Base-by-base conservation (phyloP, 2,888 invertebrate genomes). In the Allolobophora icterica region DNA sequence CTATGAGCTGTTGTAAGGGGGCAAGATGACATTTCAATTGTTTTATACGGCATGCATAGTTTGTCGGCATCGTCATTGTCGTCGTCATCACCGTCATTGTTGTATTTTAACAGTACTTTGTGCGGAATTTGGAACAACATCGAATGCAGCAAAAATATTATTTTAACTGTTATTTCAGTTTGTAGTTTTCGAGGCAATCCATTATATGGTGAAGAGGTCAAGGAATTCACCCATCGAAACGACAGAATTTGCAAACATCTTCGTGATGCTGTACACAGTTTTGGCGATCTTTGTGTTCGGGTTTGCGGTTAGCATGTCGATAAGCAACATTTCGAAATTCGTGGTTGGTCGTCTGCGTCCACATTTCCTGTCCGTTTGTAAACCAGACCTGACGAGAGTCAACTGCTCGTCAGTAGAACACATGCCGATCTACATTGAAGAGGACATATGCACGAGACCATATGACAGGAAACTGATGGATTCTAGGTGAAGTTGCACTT, bases 241-340 rank as follows among this genome's bases (percentile, higher is more conserved):
- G n/a, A 8, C 71, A n/a, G 71, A n/a, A 0, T 8, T 71, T 71
- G 91, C 17, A 89, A 92, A 17, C 92, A 94, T 15, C 89, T 93
- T 89, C 21, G 21, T 89, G n/a, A 45, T 3, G 45, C 35, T 89
- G 33, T 40, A 89, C 24, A 89, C 19, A 21, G 52, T 89, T 1
- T 33, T 52, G 33, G 52, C 40, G 33, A 30, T 71, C 58, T 90
- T 58, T 38, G 45, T 45, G 38, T 90, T 90, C 58, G 90, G 90
- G 1, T 24, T 83, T 8, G 17, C n/a, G 1, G 24, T 83, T 21
- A 97, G 97, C 93, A 98, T 98, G 95, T 96, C 98, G 89, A 97
- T 97, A 93, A 98, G 98, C 4, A 98, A 99, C 95, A 96, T 98
- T 93, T 98, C 97, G 93, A 99, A 99, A 96, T 98, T 98, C 95